Conservation (phyloP, 1,140 invertebrate genomes). For the Drosophila grimshawi region DNA sequence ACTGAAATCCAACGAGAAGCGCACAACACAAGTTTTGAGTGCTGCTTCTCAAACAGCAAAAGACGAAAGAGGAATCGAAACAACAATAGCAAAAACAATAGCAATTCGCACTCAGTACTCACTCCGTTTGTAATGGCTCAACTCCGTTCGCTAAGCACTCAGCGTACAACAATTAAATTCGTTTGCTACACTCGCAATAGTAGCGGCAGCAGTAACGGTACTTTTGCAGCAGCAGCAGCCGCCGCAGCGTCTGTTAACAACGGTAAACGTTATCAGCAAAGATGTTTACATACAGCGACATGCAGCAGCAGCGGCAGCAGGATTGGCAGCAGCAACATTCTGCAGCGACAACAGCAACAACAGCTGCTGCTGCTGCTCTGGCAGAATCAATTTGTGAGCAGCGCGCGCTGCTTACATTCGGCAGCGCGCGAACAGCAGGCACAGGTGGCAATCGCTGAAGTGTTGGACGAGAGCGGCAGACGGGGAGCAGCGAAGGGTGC, state of each 20-base stretch:
- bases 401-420: constrained; percentile 21
- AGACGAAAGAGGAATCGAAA: neutral
- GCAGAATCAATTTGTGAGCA: constrained; percentile 7
- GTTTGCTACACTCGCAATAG: constrained; percentile 62
- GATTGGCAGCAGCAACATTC: constrained; percentile 1
- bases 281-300: constrained; percentile 3
- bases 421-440: constrained; percentile 18
- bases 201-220: constrained; percentile 8
- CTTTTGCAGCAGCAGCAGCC: neutral
- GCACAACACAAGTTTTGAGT: neutral
- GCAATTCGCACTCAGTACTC: neutral
- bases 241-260: neutral
- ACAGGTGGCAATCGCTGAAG: constrained; percentile 16
- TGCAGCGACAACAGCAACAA: constrained; percentile 9
- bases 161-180: constrained; percentile 75
- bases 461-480: neutral
- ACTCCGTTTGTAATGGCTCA: constrained; percentile 80
- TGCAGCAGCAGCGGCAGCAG: neutral
- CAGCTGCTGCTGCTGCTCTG: constrained; percentile 2
- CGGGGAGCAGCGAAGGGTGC: neutral
- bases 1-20: neutral
- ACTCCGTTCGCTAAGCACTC: constrained; percentile 78
- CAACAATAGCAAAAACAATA: too few relatives aligned
- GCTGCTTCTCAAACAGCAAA: constrained; percentile 1
- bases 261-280: constrained; percentile 2